A percentile compares a stretch with the other conserved stretches of the same genome.
These are phyloP conservation scores for Drosophila pegasa DNA, from an alignment of 2,888 invertebrate genomes.

Conservation along the genomic window DNA sequence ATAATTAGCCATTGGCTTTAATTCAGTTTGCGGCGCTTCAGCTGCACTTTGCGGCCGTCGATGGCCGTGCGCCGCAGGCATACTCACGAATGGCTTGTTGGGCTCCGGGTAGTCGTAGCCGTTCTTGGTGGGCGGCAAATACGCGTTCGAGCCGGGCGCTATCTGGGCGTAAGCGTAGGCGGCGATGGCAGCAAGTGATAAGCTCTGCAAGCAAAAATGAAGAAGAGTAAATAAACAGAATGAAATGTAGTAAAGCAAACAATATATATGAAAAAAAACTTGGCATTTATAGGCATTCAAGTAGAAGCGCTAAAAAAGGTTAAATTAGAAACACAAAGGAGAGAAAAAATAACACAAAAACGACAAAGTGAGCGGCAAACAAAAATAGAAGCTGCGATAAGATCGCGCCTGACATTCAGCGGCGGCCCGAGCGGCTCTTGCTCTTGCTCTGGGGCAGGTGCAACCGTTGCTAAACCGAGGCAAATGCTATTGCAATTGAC, in stretches of 20 bases:
- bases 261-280: conserved; percentile 11
- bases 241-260: conserved; percentile 27
- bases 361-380: conserved; percentile 67
- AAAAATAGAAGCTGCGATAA: conserved; percentile 73
- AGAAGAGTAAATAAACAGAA: conserved; percentile 27
- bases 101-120: conserved; percentile 92
- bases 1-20: conserved; percentile 64
- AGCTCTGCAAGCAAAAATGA: conserved; percentile 75
- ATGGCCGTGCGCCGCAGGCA: background rate
- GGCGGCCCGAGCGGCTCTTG: conserved; percentile 11
- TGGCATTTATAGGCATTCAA: conserved; percentile 46
- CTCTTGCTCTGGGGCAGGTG: conserved; percentile 62
- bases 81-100: conserved; percentile 82
- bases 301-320: conserved; percentile 62
- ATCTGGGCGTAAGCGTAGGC: conserved; percentile 82
- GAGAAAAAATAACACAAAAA: background rate
- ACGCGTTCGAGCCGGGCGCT: conserved; percentile 89
- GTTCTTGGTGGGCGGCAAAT: conserved; percentile 89
- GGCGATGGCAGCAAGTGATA: conserved; percentile 78
- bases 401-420: conserved; percentile 78
- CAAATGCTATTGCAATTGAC: conserved; percentile 36
- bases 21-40: conserved; percentile 54
- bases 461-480: conserved; percentile 28
- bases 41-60: conserved; percentile 13
- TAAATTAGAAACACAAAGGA: conserved; percentile 47